These are phyloP conservation scores for Pentalonia nigronervosa DNA, from an alignment of 1,140 invertebrate species.

Conservation along the genomic window DNA sequence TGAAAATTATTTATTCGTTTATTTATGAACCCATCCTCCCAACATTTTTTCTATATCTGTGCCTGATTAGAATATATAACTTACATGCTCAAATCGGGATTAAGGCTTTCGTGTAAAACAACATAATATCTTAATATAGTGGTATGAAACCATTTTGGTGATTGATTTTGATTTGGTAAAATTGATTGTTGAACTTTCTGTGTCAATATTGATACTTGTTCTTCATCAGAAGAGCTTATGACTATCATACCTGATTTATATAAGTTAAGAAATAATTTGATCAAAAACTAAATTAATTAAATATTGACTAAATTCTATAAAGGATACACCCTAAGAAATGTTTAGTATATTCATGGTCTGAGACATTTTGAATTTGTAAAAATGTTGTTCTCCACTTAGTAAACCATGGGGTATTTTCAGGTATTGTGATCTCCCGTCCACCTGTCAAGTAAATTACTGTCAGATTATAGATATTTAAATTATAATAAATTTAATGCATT, in stretches of 20 bases:
- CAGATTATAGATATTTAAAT: not conserved
- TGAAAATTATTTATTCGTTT: not conserved
- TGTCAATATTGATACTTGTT: slow-evolving; percentile 81
- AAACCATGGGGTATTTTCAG: slow-evolving; percentile 89
- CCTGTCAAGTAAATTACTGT: not conserved
- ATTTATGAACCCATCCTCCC: not conserved
- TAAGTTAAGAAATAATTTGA: slow-evolving; percentile 59
- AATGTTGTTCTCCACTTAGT: slow-evolving; percentile 94
- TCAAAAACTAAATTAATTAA: not conserved
- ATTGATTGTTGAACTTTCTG: slow-evolving; percentile 82
- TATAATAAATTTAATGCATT: not conserved
- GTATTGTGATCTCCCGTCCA: slow-evolving; percentile 62
- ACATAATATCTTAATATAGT: slow-evolving; percentile 88
- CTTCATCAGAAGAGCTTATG: slow-evolving; percentile 80
- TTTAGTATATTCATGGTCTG: slow-evolving; percentile 94
- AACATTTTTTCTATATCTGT: not conserved
- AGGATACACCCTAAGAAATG: slow-evolving; percentile 86
- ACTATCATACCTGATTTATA: slow-evolving; percentile 71
- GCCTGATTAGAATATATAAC: not conserved
- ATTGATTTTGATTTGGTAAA: slow-evolving; percentile 75
- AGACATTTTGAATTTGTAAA: slow-evolving; percentile 85
- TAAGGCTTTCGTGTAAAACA: slow-evolving; percentile 83
- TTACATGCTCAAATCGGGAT: slow-evolving; percentile 66
- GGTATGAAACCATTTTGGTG: slow-evolving; percentile 90
- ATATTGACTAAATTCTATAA: not conserved